Conservation (phyloP, 2,888 invertebrate genomes). For the Minunthozetes semirufus region DNA sequence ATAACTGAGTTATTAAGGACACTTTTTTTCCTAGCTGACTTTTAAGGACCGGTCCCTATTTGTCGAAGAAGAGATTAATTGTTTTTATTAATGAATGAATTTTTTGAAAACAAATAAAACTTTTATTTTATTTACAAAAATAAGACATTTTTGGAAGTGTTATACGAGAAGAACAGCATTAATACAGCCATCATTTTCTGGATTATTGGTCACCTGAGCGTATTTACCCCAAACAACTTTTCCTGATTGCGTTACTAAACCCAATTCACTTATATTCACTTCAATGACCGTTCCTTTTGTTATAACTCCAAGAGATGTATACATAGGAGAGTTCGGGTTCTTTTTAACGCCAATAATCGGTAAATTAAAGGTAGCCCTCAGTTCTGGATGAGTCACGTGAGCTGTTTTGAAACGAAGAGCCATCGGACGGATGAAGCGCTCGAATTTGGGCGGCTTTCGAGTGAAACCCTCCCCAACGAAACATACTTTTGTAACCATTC, state of each 20-base stretch:
- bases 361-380: constrained; percentile 93
- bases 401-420: constrained; percentile 91
- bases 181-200: constrained; percentile 98
- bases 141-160: constrained; percentile 46
- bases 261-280: constrained; percentile 96
- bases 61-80: too few species aligned
- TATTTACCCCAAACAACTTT: constrained; percentile 99
- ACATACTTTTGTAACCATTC: constrained; percentile 98
- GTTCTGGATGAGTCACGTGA: constrained; percentile 97
- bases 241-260: constrained; percentile 95
- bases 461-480: constrained; percentile 98
- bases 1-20: too few species aligned
- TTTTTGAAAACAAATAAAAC: too few species aligned
- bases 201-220: constrained; percentile 98
- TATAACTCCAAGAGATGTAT: constrained; percentile 92
- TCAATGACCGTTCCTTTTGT: constrained; percentile 97
- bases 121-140: too few species aligned
- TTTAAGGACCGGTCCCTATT: too few species aligned
- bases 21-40: too few species aligned
- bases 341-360: constrained; percentile 99
- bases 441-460: constrained; percentile 97
- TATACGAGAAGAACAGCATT: constrained; percentile 95
- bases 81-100: too few species aligned
- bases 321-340: constrained; percentile 95
- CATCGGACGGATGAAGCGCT: constrained; percentile 97